A percentile compares a stretch with the other conserved stretches of the same genome.
Evolutionary conservation across 2,888 invertebrate genomes (phyloP).

Genomic region (Meandrusa payeni): DNA sequence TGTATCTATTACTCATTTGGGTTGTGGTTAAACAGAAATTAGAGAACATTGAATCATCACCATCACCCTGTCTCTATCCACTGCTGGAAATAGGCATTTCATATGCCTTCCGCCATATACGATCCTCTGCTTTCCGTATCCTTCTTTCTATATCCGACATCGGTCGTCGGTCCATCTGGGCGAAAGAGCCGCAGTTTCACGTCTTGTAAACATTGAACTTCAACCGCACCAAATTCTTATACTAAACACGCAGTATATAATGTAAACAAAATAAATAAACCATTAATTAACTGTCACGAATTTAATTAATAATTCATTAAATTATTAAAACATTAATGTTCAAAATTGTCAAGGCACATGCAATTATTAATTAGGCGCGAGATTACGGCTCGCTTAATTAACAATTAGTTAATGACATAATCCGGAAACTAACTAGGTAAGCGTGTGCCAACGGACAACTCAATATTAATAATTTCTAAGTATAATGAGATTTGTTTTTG

Average conservation of each 20-base stretch:
- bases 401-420: constrained; percentile 12
- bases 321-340: constrained; percentile 13
- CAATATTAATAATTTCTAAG: too few species aligned
- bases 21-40: too few species aligned
- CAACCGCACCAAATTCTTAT: background rate
- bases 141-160: too few species aligned
- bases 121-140: too few species aligned
- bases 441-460: background rate
- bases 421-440: background rate
- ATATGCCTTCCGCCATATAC: too few species aligned
- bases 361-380: constrained; percentile 14
- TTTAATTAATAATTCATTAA: constrained; percentile 10
- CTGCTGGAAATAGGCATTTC: too few species aligned
- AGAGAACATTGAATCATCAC: too few species aligned
- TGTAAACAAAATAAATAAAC: constrained; percentile 4
- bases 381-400: constrained; percentile 17
- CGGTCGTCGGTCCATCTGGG: too few species aligned
- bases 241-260: too few species aligned
- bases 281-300: constrained; percentile 6
- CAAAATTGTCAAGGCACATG: constrained; percentile 9
- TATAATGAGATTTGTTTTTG: constrained; percentile 12
- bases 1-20: too few species aligned
- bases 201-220: background rate
- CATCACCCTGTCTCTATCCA: too few species aligned
- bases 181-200: too few species aligned